Conservation (phyloP, 1,140 invertebrate genomes). For the Formica selysi region DNA sequence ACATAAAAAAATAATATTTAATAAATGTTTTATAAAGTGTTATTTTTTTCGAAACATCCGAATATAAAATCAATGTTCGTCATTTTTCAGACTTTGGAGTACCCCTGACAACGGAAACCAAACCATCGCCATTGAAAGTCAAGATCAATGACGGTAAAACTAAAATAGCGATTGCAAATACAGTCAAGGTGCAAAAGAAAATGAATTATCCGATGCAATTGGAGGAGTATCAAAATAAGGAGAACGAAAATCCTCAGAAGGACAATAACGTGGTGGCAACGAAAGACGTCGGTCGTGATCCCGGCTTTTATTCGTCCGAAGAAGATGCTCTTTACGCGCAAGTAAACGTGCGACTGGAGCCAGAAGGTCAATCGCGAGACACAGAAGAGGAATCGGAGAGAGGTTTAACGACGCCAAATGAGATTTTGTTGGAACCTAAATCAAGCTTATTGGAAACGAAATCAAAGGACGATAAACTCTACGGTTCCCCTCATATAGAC, state of each 20-base stretch:
- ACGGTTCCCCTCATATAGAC: slow-evolving; percentile 77
- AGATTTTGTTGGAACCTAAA: slow-evolving; percentile 50
- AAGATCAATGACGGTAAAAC: slow-evolving; percentile 76
- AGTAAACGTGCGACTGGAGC: slow-evolving; percentile 82
- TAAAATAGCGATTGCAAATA: slow-evolving; percentile 81
- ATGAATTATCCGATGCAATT: slow-evolving; percentile 82
- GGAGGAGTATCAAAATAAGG: slow-evolving; percentile 90
- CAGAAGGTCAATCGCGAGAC: slow-evolving; percentile 83
- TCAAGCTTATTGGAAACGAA: slow-evolving; percentile 26
- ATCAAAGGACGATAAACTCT: slow-evolving; percentile 69
- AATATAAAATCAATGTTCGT: neutral
- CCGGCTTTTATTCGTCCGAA: slow-evolving; percentile 73
- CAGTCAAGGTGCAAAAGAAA: slow-evolving; percentile 74
- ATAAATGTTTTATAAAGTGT: neutral
- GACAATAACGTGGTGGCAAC: slow-evolving; percentile 66
- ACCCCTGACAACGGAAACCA: slow-evolving; percentile 76
- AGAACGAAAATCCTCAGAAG: slow-evolving; percentile 89
- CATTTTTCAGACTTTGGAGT: slow-evolving; percentile 85
- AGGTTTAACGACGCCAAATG: slow-evolving; percentile 47
- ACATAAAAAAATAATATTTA: neutral
- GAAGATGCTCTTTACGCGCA: slow-evolving; percentile 84
- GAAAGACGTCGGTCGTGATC: slow-evolving; percentile 60
- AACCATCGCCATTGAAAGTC: slow-evolving; percentile 77
- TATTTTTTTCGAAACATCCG: neutral
- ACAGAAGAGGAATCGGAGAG: slow-evolving; percentile 83